Evolutionary conservation across 2,888 invertebrate genomes (phyloP).

Genomic region (Tuta absoluta): DNA sequence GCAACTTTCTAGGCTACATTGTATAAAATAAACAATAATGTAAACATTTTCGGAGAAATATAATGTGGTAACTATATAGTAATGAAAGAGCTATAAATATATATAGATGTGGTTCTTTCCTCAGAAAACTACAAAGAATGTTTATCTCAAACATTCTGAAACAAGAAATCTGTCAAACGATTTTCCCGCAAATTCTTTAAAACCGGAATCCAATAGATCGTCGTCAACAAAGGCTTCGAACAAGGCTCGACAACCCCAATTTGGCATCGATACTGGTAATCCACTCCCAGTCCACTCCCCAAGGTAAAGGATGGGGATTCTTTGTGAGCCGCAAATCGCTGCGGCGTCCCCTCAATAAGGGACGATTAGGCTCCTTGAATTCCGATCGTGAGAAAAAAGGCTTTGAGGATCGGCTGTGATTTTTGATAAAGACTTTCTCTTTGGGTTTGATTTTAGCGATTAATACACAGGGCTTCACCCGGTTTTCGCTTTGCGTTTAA

Average conservation of each 20-base stretch:
- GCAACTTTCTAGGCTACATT: background rate
- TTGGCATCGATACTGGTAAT: constrained; percentile 75
- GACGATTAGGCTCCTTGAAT: constrained; percentile 62
- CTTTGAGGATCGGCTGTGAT: constrained; percentile 22
- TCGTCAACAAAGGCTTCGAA: constrained; percentile 61
- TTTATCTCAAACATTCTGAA: background rate
- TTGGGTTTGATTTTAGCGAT: constrained; percentile 11
- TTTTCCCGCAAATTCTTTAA: constrained; percentile 36
- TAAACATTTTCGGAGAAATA: background rate
- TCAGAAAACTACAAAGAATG: background rate
- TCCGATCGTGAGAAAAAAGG: constrained; percentile 58
- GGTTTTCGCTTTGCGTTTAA: too few species aligned
- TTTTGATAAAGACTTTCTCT: constrained; percentile 1
- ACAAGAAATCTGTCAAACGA: constrained; percentile 37
- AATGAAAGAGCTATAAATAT: background rate
- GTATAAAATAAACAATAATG: background rate
- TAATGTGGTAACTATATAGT: background rate
- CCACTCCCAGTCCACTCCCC: constrained; percentile 64
- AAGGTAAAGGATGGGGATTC: constrained; percentile 69
- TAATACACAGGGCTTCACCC: too few species aligned
- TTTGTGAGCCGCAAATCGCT: constrained; percentile 72
- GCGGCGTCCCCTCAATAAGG: constrained; percentile 58
- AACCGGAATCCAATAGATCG: constrained; percentile 54
- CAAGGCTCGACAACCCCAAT: constrained; percentile 66
- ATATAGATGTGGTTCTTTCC: background rate